Base-by-base conservation (phyloP, 2,113 vertebrate genomes). In the Aegotheles bennettii region DNA sequence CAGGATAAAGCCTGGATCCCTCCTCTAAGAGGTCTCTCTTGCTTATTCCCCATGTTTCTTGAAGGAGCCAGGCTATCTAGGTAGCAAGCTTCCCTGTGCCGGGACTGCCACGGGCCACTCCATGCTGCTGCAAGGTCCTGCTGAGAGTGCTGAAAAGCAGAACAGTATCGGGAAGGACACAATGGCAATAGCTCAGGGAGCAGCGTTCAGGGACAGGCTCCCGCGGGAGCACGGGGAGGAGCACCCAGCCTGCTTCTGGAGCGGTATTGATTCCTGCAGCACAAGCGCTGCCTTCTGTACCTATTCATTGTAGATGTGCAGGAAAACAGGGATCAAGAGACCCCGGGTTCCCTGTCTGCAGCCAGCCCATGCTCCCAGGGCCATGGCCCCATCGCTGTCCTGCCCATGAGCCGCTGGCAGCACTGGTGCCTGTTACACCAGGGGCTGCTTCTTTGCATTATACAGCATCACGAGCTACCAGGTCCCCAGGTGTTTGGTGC, bases 221-320 rank as follows among this genome's bases (percentile, higher is more conserved):
- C 87, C 3, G 1, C 6, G 45, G 53, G 87, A 91, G 81, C 0
- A 2, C 70, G 47, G 84, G 85, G 84, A 89, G 87, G 78, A 96
- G 95, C 92, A 93, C 92, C 92, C 92, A 36, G 82, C 28, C 51
- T 0, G 4, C 50, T 96, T 28, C 68, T 8, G 87, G 87, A 94
- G 54, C 2, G 0, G 42, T 76, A 96, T 76, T 94, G 85, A 96
- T 94, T 95, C 88, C 95, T 93, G 94, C 87, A 95, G 90, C 90
- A 80, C 82, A 26, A 56, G 54, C 8, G 1, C 67, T 88, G 94
- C 63, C 75, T 88, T 38, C 70, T 26, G 43, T 53, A 61, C 57
- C 78, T 79, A 3, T 82, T 82, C 36, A 35, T n/a, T 65, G 82
- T 43, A 18, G 36, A 29, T 45, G 17, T 67, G 59, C 64, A 24